Percentiles rank a stretch among this genome's conserved stretches.
phyloP scores from a whole-genome alignment of 2,888 invertebrate genomes.

The Didymodactylos carnosus region DNA sequence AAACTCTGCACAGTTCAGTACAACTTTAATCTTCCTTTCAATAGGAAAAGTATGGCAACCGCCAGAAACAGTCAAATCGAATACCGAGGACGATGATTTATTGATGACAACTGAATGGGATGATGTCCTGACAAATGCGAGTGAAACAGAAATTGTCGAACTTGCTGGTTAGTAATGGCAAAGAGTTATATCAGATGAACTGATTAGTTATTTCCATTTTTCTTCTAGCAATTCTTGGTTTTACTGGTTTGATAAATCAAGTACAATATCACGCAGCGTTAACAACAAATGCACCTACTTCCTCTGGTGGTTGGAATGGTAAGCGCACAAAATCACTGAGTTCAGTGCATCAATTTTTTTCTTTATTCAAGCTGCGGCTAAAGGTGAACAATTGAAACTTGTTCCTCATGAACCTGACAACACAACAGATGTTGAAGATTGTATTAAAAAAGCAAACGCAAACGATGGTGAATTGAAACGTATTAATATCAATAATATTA shows the following conservation, averaged over 20 bases:
- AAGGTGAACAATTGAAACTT: constrained; percentile 70
- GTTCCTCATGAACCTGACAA: constrained; percentile 89
- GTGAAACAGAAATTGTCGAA: constrained; percentile 92
- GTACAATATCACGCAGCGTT: constrained; percentile 90
- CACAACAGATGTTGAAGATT: constrained; percentile 76
- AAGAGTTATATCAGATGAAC: constrained; percentile 39
- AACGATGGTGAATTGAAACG: constrained; percentile 49
- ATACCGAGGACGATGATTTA: constrained; percentile 72
- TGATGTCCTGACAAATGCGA: constrained; percentile 61
- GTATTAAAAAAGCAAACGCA: constrained; percentile 59
- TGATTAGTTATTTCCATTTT: not conserved
- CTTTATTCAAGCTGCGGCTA: constrained; percentile 52
- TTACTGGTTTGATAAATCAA: constrained; percentile 99
- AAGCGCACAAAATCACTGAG: constrained; percentile 1
- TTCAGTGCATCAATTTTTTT: not conserved
- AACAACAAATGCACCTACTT: constrained; percentile 23
- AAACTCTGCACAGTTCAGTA: not conserved
- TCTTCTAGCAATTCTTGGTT: constrained; percentile 72
- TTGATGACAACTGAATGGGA: constrained; percentile 74
- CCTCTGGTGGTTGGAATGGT: constrained; percentile 24
- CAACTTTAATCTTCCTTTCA: not conserved
- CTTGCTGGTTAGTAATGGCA: constrained; percentile 49
- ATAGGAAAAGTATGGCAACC: constrained; percentile 20
- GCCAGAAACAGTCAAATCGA: constrained; percentile 41
- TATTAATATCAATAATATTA: constrained; percentile 98